Evolutionary conservation across 2,888 invertebrate species (phyloP).

Genomic region (Coremacera marginata): DNA sequence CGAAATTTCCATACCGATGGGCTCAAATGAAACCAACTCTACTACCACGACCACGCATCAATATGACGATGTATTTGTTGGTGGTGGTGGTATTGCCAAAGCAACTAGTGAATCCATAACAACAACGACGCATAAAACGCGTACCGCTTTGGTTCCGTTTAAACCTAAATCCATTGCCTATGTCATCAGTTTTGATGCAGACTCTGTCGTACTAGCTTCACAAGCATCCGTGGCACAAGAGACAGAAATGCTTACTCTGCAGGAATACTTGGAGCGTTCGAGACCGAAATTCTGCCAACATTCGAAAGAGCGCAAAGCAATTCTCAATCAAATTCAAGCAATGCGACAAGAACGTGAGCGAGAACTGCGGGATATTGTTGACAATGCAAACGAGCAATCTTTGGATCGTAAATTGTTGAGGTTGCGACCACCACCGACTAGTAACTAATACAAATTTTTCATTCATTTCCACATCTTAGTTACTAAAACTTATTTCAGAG

Average conservation of each 20-base stretch:
- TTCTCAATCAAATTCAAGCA: slow-evolving; percentile 62
- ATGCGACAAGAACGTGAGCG: slow-evolving; percentile 60
- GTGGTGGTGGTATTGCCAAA: slow-evolving; percentile 51
- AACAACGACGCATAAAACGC: slow-evolving; percentile 49
- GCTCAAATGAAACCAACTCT: slow-evolving; percentile 55
- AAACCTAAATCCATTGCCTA: slow-evolving; percentile 64
- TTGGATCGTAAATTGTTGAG: slow-evolving; percentile 58
- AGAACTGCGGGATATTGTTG: slow-evolving; percentile 61
- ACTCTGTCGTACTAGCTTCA: slow-evolving; percentile 24
- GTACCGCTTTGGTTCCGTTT: slow-evolving; percentile 57
- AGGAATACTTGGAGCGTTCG: slow-evolving; percentile 79
- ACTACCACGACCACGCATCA: slow-evolving; percentile 67
- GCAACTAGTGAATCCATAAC: slow-evolving; percentile 58
- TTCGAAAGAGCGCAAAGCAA: slow-evolving; percentile 67
- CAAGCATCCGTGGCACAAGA: not conserved
- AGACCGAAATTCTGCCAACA: slow-evolving; percentile 78
- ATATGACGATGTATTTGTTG: slow-evolving; percentile 62
- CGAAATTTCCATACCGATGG: slow-evolving; percentile 66
- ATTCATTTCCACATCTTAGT: not conserved
- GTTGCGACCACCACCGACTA: slow-evolving; percentile 67
- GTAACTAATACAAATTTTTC: slow-evolving; percentile 55
- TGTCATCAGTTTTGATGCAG: slow-evolving; percentile 59
- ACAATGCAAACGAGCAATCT: slow-evolving; percentile 58
- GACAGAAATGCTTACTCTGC: slow-evolving; percentile 67
- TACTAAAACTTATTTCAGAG: slow-evolving; percentile 57